Base-by-base conservation (phyloP, 2,113 vertebrate genomes). In the Chlamydotis undulata region DNA sequence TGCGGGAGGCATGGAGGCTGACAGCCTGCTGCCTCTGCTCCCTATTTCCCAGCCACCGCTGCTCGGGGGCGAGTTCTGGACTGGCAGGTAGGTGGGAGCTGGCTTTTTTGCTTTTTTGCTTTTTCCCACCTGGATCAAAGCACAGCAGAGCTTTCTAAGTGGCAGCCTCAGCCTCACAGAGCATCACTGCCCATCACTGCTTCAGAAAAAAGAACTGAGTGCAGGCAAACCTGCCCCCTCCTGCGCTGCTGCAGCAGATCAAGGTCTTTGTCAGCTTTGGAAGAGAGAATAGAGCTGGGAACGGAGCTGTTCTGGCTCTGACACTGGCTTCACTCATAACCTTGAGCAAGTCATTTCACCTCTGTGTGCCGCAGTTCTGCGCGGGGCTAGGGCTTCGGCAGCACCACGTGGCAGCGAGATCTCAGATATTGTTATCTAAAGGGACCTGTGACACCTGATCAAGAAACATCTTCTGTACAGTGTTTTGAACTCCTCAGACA, bases 311-410 rank as follows among this genome's bases (percentile, higher is more conserved):
- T 82, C 64, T 43, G 24, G 7, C 45, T 77, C 26, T 60, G 16
- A 19, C 19, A 11, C 9, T 41, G 50, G 5, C 60, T 89, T 94
- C 28, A 49, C 12, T 19, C 19, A 4, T 17, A 50, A 41, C 28
- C 25, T 35, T 21, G 49, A 84, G 33, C 23, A 53, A 53, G 47
- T 21, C 67, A 7, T 17, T 49, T 81, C 49, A 31, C 39, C 45
- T 35, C 47, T 33, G 4, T 0, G 1, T 29, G 43, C 39, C 39
- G 14, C 56, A 9, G n/a, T 17, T 65, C 37, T 47, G 19, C 0
- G 0, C 2, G 0, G 31, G 21, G 6, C 52, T 13, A 71, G n/a
- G 56, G 33, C 43, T 76, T 31, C 2, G 0, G 57, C 2, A 53
- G 67, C 60, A 19, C 12, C 1, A 1, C 4, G 0, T 25, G 24